Percentiles rank a stretch among this genome's conserved stretches.
phyloP scores from a whole-genome alignment of 1,140 invertebrate genomes.

The Caerostris extrusa region DNA sequence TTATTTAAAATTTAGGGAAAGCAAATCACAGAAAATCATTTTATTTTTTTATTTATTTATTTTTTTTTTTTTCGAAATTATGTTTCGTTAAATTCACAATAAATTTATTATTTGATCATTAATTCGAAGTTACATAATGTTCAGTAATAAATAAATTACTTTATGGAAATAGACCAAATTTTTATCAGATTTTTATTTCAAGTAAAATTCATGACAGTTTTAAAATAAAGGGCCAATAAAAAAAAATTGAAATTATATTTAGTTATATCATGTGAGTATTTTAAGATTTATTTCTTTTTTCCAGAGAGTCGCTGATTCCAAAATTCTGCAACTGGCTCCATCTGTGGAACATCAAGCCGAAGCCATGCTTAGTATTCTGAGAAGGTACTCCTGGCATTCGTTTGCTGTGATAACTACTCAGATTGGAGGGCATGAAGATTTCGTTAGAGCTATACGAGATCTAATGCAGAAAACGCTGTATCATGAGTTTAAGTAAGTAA shows the following conservation, averaged over 20 bases:
- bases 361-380: slow-evolving; percentile 95
- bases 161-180: not conserved
- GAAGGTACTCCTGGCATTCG: slow-evolving; percentile 97
- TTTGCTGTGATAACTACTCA: slow-evolving; percentile 92
- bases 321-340: slow-evolving; percentile 91
- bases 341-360: slow-evolving; percentile 95
- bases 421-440: slow-evolving; percentile 96
- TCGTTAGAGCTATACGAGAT: slow-evolving; percentile 95
- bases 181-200: not conserved
- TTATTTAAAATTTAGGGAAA: no score
- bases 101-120: no score
- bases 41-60: no score
- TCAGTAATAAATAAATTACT: not conserved
- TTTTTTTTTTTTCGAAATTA: no score
- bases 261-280: not conserved
- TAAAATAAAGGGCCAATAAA: no score
- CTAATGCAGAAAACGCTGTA: slow-evolving; percentile 87
- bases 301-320: slow-evolving; percentile 79
- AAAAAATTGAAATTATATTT: not conserved
- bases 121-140: no score
- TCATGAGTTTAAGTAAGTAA: slow-evolving; percentile 88
- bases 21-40: no score
- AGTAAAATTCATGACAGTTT: not conserved
- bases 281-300: slow-evolving; percentile 69
- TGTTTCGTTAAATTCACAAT: no score